A percentile compares a stretch with the other conserved stretches of the same genome.
phyloP scores from a whole-genome alignment of 2,888 invertebrate genomes.

The Chirona hameri region DNA sequence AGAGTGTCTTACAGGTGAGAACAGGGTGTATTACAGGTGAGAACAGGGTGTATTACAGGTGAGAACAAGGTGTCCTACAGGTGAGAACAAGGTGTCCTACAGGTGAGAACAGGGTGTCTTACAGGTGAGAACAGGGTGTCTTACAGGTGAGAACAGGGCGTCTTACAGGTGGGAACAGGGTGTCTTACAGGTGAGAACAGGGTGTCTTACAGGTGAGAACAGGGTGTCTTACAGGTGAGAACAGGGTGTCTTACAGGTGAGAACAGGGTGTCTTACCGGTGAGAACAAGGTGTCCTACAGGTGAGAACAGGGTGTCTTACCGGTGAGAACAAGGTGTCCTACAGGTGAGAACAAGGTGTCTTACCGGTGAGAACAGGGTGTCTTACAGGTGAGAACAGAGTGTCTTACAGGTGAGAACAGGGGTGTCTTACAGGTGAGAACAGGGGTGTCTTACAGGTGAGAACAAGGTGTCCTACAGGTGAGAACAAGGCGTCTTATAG shows the following conservation, averaged over 20 bases:
- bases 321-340: background rate
- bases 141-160: background rate
- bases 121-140: background rate
- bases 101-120: background rate
- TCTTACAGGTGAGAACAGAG: background rate
- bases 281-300: too few relatives aligned
- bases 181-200: conserved; percentile 1
- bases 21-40: background rate
- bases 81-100: background rate
- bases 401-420: too few relatives aligned
- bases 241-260: background rate
- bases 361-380: background rate
- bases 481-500: background rate
- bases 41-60: too few relatives aligned
- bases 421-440: conserved; percentile 10
- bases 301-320: conserved; percentile 13
- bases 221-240: background rate
- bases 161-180: background rate
- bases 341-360: background rate
- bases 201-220: background rate
- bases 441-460: background rate
- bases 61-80: conserved; percentile 1
- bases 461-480: background rate
- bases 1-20: background rate
- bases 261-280: too few relatives aligned